These are phyloP conservation scores for Aricia artaxerxes DNA, from an alignment of 2,888 invertebrate genomes.

Conservation along the genomic window DNA sequence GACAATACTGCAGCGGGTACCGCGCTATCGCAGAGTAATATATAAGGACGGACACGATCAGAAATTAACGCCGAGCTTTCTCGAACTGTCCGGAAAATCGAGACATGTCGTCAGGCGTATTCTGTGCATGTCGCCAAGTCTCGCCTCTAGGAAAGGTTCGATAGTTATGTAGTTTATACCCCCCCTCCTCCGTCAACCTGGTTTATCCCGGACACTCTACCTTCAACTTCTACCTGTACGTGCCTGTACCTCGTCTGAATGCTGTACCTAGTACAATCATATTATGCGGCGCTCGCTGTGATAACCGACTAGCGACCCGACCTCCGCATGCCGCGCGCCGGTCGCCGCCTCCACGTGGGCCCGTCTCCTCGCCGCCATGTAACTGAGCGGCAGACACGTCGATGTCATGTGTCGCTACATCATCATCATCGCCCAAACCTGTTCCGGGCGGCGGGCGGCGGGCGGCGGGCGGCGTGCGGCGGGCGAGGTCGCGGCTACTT, in stretches of 20 bases:
- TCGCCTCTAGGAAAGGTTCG: neutral
- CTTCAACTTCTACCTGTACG: neutral
- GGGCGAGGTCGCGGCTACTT: neutral
- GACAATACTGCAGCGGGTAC: neutral
- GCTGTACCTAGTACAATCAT: neutral
- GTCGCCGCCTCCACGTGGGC: neutral
- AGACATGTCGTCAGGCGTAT: neutral
- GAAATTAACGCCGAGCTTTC: neutral
- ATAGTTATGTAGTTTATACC: neutral
- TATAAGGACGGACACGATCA: neutral
- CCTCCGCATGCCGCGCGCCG: neutral
- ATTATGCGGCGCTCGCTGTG: neutral
- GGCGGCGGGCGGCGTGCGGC: no score
- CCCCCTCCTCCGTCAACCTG: no score
- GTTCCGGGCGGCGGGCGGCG: neutral
- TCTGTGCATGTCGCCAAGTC: neutral
- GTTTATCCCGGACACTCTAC: no score
- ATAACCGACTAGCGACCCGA: neutral
- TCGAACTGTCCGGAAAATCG: neutral
- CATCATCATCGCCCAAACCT: constrained; percentile 2
- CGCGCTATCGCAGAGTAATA: neutral
- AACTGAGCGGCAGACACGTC: neutral
- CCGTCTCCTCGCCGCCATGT: neutral
- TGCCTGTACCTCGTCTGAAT: neutral
- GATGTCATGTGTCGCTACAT: neutral